phyloP scores from a whole-genome alignment of 2,888 invertebrate genomes.

The Tiphia femorata region DNA sequence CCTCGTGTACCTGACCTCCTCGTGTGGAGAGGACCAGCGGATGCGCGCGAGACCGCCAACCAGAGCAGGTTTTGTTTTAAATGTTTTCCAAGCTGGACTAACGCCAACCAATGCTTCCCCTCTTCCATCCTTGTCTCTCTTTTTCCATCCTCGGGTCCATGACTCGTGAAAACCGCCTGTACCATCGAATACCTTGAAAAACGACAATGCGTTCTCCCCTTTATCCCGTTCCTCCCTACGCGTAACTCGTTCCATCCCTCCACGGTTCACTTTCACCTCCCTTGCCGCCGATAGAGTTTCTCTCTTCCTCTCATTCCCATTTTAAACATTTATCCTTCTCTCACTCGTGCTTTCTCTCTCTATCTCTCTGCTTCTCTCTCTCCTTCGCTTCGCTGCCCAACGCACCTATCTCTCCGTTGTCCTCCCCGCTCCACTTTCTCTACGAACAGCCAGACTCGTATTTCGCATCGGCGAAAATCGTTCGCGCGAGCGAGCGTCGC shows the following conservation, averaged over 20 bases:
- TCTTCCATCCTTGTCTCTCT: neutral
- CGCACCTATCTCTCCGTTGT: constrained; percentile 15
- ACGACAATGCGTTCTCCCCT: constrained; percentile 26
- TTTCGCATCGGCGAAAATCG: constrained; percentile 25
- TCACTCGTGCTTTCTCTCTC: neutral
- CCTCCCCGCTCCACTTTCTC: constrained; percentile 18
- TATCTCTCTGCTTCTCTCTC: neutral
- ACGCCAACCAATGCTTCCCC: constrained; percentile 37
- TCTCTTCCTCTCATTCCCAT: neutral
- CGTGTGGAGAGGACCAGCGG: no score
- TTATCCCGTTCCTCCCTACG: neutral
- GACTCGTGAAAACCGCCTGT: no score
- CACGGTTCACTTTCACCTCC: neutral
- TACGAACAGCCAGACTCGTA: constrained; percentile 24
- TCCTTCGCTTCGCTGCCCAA: neutral
- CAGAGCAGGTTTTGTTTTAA: constrained; percentile 42
- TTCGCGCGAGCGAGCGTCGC: constrained; percentile 20
- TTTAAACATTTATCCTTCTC: neutral
- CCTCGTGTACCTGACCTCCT: constrained; percentile 22
- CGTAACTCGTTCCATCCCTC: neutral
- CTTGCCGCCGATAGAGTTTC: neutral
- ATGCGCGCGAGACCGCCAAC: no score
- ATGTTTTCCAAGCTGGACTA: constrained; percentile 50
- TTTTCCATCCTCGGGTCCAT: constrained; percentile 14
- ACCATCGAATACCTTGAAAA: constrained; percentile 29